Percentiles rank a stretch among this genome's conserved stretches.
phyloP scores from a whole-genome alignment of 2,113 vertebrate species.

The Ictalurus punctatus region DNA sequence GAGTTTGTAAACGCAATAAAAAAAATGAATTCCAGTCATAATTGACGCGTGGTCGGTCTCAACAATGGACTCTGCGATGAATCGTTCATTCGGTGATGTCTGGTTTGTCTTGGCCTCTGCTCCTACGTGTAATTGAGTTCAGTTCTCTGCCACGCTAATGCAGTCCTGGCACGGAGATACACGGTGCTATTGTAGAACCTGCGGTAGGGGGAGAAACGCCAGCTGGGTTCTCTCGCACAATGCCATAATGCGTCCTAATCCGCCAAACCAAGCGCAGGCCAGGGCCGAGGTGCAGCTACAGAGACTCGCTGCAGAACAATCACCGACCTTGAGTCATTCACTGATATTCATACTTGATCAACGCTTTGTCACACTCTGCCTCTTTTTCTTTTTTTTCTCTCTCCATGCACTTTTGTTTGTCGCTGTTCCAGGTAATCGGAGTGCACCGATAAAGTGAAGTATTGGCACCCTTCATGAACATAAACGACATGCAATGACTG shows the following conservation, averaged over 20 bases:
- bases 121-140: slow-evolving; percentile 69
- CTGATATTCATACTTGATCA: slow-evolving; percentile 14
- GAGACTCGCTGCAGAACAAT: slow-evolving; percentile 25
- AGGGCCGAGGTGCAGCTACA: slow-evolving; percentile 3
- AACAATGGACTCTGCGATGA: slow-evolving; percentile 56
- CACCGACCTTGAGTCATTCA: slow-evolving; percentile 27
- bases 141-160: slow-evolving; percentile 46
- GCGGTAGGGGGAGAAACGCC: slow-evolving; percentile 10
- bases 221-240: slow-evolving; percentile 40
- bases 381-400: background rate
- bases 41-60: slow-evolving; percentile 51
- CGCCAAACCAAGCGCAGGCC: slow-evolving; percentile 24
- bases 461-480: background rate
- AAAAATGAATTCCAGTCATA: slow-evolving; percentile 32
- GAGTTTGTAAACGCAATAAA: background rate
- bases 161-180: background rate
- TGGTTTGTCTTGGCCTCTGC: slow-evolving; percentile 57
- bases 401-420: background rate
- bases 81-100: slow-evolving; percentile 49
- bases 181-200: slow-evolving; percentile 5
- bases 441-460: background rate
- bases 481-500: background rate
- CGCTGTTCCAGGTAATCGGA: background rate
- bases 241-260: slow-evolving; percentile 32
- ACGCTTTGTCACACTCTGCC: background rate